phyloP scores from a whole-genome alignment of 2,888 invertebrate genomes.

The Azorinus chamasolen region DNA sequence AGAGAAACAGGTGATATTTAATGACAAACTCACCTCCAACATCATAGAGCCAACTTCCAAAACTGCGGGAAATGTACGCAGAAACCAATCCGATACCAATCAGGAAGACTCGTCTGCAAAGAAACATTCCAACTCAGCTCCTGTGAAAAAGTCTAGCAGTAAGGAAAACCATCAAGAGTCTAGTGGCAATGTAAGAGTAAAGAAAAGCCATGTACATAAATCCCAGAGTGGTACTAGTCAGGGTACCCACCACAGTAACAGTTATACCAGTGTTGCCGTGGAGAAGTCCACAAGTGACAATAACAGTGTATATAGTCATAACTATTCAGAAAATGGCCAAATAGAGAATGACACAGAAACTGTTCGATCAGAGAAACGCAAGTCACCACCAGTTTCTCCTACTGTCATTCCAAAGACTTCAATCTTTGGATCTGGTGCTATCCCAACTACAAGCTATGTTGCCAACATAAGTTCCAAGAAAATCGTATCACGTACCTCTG shows the following conservation, averaged over 20 bases:
- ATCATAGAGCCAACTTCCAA: slow-evolving; percentile 31
- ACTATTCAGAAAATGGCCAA: slow-evolving; percentile 12
- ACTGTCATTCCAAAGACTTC: slow-evolving; percentile 65
- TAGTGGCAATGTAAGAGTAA: slow-evolving; percentile 26
- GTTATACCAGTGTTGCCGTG: slow-evolving; percentile 49
- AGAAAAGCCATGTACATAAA: slow-evolving; percentile 48
- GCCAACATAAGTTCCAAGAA: slow-evolving; percentile 57
- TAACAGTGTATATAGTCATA: slow-evolving; percentile 55
- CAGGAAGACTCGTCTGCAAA: slow-evolving; percentile 36
- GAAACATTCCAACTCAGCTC: slow-evolving; percentile 62
- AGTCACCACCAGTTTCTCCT: slow-evolving; percentile 41
- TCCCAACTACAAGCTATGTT: slow-evolving; percentile 63
- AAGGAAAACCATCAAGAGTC: slow-evolving; percentile 48
- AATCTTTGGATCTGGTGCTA: slow-evolving; percentile 59
- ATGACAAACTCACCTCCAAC: slow-evolving; percentile 55
- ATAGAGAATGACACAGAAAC: slow-evolving; percentile 29
- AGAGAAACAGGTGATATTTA: slow-evolving; percentile 66
- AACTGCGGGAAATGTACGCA: slow-evolving; percentile 52
- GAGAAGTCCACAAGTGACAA: slow-evolving; percentile 43
- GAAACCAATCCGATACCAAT: slow-evolving; percentile 65
- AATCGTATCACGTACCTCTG: slow-evolving; percentile 79
- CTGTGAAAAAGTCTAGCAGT: slow-evolving; percentile 64
- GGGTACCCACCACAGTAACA: slow-evolving; percentile 28
- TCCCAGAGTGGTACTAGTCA: slow-evolving; percentile 26
- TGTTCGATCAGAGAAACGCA: slow-evolving; percentile 27